Conservation (phyloP, 2,888 invertebrate species). For the Caenorhabditis angaria region DNA sequence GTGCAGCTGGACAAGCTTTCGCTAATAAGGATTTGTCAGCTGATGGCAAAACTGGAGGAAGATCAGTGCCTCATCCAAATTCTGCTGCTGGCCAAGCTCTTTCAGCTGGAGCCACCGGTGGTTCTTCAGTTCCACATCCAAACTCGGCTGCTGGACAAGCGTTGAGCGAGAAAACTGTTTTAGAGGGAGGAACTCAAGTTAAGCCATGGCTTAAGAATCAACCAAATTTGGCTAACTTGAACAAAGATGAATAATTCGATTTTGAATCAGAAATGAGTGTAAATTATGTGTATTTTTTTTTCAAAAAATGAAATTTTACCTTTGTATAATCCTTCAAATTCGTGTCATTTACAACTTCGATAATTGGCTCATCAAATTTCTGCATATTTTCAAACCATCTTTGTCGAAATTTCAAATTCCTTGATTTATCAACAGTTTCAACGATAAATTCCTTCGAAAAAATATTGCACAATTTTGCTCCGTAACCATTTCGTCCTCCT, state of each 20-base stretch:
- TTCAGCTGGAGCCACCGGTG: conserved; percentile 20
- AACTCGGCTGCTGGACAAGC: conserved; percentile 36
- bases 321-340: conserved; percentile 22
- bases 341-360: background rate
- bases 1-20: conserved; percentile 41
- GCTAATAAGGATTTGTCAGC: conserved; percentile 17
- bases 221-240: conserved; percentile 27
- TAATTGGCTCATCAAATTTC: conserved; percentile 20
- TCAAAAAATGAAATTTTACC: background rate
- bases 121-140: conserved; percentile 33
- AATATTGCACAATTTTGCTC: conserved; percentile 97
- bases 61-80: conserved; percentile 24
- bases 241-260: background rate
- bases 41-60: conserved; percentile 17
- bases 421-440: conserved; percentile 79
- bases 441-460: conserved; percentile 94
- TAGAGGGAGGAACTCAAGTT: conserved; percentile 48
- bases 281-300: background rate
- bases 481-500: conserved; percentile 93
- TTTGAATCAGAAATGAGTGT: background rate
- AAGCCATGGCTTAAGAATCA: conserved; percentile 52
- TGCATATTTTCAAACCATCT: conserved; percentile 45
- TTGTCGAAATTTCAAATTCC: conserved; percentile 33
- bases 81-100: conserved; percentile 15
- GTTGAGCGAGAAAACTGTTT: conserved; percentile 29